Evolutionary conservation across 2,888 invertebrate species (phyloP).

Genomic region (Noctua janthina): DNA sequence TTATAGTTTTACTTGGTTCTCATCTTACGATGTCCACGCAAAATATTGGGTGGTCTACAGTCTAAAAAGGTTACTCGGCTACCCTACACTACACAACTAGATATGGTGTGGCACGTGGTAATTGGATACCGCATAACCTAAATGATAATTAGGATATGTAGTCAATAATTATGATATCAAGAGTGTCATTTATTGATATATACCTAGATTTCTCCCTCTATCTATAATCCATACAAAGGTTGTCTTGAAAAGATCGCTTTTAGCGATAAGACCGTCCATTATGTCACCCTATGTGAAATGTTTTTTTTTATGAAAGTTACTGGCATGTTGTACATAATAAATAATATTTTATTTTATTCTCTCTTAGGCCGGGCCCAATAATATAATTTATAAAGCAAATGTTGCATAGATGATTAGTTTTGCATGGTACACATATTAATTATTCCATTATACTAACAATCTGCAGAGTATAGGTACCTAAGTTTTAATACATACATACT

Average conservation of each 20-base stretch:
- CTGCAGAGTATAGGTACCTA: background rate
- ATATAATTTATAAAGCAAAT: background rate
- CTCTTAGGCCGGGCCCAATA: background rate
- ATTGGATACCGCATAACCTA: background rate
- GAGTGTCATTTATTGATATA: background rate
- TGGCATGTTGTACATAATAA: background rate
- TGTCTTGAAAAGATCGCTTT: no score
- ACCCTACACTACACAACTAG: background rate
- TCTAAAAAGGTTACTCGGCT: background rate
- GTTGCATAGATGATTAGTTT: background rate
- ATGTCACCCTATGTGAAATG: no score
- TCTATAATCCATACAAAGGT: no score
- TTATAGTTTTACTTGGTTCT: background rate
- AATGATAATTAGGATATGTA: no score
- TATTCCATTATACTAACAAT: background rate
- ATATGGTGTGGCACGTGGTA: conserved; percentile 3
- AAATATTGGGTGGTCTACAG: conserved; percentile 7
- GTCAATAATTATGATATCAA: background rate
- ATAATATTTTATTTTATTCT: background rate
- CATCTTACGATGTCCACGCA: background rate
- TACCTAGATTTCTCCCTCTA: background rate
- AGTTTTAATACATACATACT: background rate
- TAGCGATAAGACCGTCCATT: no score
- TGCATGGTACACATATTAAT: no score
- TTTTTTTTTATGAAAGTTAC: background rate